A percentile compares a stretch with the other conserved stretches of the same genome.
Evolutionary conservation across 2,888 invertebrate genomes (phyloP).

Genomic region (Neoitamus cyanurus): DNA sequence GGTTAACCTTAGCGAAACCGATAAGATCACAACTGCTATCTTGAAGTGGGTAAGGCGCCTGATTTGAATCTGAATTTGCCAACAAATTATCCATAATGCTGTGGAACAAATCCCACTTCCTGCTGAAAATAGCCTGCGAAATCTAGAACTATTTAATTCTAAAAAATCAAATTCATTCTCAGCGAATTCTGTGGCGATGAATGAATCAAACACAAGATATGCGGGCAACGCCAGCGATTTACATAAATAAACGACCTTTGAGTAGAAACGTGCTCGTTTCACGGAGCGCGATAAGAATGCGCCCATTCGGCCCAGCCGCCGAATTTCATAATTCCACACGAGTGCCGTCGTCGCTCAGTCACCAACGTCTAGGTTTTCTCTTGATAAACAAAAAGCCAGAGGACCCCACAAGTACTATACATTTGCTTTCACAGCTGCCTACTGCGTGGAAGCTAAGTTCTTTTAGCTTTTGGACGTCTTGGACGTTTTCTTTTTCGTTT

Average conservation of each 20-base stretch:
- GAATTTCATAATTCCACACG: not conserved
- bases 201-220: not conserved
- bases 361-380: not conserved
- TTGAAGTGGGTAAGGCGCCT: not conserved
- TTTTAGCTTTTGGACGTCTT: not conserved
- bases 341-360: not conserved
- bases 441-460: not conserved
- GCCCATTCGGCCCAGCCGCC: not conserved
- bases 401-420: not conserved
- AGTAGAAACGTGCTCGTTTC: not conserved
- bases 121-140: not conserved
- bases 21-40: not conserved
- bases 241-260: constrained; percentile 29
- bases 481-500: not conserved
- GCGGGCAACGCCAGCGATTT: not conserved
- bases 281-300: not conserved
- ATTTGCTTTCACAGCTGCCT: not conserved
- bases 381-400: not conserved
- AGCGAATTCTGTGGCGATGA: not conserved
- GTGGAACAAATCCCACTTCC: not conserved
- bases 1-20: not conserved
- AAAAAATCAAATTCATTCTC: not conserved
- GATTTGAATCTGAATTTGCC: not conserved
- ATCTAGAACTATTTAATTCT: not conserved
- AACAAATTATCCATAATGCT: not conserved